Conservation (phyloP, 2,888 invertebrate genomes). For the Sabatieria punctata region DNA sequence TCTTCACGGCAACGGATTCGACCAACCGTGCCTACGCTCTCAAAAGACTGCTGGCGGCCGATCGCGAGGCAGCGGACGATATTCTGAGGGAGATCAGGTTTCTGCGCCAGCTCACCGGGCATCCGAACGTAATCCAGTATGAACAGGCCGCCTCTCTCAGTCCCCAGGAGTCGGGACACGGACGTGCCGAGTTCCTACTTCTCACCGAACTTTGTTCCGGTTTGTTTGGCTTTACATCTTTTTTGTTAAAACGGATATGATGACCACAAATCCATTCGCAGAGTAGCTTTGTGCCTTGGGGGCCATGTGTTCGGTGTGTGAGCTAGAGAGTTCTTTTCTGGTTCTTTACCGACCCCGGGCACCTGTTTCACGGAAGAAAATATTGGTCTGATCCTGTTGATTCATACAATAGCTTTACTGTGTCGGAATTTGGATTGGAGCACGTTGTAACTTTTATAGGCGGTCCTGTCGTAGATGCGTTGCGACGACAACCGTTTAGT, state of each 20-base stretch:
- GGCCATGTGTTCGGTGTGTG: no score
- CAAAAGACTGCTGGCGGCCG: constrained; percentile 38
- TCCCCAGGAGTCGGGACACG: constrained; percentile 57
- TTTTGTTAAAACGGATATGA: no score
- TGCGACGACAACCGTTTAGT: constrained; percentile 28
- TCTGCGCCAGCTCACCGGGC: constrained; percentile 52
- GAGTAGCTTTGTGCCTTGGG: no score
- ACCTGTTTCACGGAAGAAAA: no score
- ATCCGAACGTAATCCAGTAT: constrained; percentile 76
- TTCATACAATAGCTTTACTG: no score
- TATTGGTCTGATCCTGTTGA: no score
- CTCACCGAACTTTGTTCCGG: constrained; percentile 84
- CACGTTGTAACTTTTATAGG: no score
- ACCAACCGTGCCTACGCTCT: constrained; percentile 38
- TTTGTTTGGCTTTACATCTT: constrained; percentile 28
- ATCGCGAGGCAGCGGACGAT: constrained; percentile 34
- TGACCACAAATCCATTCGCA: no score
- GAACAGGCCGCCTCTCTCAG: constrained; percentile 63
- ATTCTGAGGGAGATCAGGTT: constrained; percentile 36
- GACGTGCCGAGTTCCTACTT: constrained; percentile 70
- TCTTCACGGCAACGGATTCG: constrained; percentile 38
- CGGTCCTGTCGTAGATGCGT: constrained; percentile 32
- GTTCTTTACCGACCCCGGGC: no score
- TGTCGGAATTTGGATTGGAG: no score
- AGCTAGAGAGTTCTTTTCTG: no score